These are phyloP conservation scores for Threskiornis aethiopicus DNA, from an alignment of 2,797 vertebrate genomes.

Conservation along the genomic window DNA sequence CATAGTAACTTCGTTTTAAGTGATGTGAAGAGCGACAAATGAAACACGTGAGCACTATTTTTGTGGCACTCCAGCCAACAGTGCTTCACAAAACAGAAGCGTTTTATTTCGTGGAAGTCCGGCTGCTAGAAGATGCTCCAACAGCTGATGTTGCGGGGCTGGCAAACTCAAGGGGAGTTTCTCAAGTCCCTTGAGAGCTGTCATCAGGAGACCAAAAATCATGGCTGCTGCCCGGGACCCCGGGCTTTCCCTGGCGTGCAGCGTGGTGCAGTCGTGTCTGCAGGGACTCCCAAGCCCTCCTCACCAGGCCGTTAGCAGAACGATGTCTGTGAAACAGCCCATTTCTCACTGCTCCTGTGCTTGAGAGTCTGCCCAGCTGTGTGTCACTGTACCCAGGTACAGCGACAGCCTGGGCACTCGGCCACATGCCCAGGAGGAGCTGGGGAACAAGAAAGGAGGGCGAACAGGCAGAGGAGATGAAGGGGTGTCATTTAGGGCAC, in stretches of 20 bases:
- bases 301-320: neutral
- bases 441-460: neutral
- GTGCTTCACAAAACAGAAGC: neutral
- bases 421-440: neutral
- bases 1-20: neutral
- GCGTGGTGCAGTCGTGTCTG: accelerated
- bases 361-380: neutral
- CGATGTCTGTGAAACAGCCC: neutral
- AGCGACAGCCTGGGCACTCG: neutral
- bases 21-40: neutral
- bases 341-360: neutral
- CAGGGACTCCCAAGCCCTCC: neutral
- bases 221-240: neutral
- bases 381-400: neutral
- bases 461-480: neutral
- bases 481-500: neutral
- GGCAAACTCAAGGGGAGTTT: neutral
- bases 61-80: neutral
- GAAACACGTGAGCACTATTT: neutral
- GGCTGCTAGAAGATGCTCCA: neutral
- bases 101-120: neutral
- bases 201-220: neutral
- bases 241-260: neutral
- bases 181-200: neutral
- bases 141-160: neutral